Base-by-base conservation (phyloP, 2,113 vertebrate genomes). In the Turdus rufiventris region DNA sequence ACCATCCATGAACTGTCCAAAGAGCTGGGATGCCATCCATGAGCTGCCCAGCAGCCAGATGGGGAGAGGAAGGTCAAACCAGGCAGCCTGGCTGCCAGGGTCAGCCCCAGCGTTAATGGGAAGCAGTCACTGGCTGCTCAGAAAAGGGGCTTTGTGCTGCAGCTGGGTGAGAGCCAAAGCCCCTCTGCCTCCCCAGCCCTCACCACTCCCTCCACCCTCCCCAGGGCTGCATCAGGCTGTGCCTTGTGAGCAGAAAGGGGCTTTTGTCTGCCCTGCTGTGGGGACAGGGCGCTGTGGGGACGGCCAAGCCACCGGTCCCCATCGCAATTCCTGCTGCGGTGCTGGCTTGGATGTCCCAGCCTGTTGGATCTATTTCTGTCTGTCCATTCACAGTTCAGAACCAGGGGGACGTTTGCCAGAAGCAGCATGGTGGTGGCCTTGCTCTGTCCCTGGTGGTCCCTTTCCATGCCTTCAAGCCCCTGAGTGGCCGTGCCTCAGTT, bases 91-190 rank as follows among this genome's bases (percentile, higher is more conserved):
- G 40, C 53, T 57, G 73, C 62, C 23, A 5, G 24, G 61, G 57
- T 77, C 66, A 72, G 87, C 74, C 45, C 33, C 33, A 21, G 6
- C 42, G 77, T 76, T 88, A 28, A 72, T 54, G 74, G 93, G 61
- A 91, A 73, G 14, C 89, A 38, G 84, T 51, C 0, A 0, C 54
- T 4, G 56, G 45, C 14, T 29, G 3, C 0, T 63, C 78, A 95
- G 94, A 97, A 96, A 93, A 88, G 95, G 91, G 70, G 74, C 93
- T 94, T 97, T 96, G 94, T 95, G 50, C 67, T 70, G 16, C 3
- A 5, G 61, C 66, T 94, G 96, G 91, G 45, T 12, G 25, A 5
- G 50, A 85, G 93, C 95, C 95, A 89, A 19, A 91, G 86, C 89
- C 93, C 91, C 91, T 86, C 66, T 92, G 50, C 91, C 25, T 48